These are phyloP conservation scores for Pollenia griseotomentosa DNA, from an alignment of 2,888 invertebrate genomes.

Conservation along the genomic window DNA sequence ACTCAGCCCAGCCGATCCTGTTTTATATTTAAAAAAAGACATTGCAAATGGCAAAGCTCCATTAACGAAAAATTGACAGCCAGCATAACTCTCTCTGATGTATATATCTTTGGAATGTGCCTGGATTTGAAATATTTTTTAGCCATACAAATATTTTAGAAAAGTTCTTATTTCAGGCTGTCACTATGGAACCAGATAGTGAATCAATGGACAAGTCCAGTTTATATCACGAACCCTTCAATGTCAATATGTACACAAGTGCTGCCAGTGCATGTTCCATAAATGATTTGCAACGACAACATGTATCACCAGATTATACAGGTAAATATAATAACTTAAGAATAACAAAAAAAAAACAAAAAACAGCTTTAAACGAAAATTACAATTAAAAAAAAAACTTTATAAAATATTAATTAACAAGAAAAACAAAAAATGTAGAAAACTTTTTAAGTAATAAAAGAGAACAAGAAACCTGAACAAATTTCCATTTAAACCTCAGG, in stretches of 20 bases:
- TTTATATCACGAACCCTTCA: slow-evolving; percentile 85
- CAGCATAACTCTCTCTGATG: no score
- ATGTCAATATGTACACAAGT: slow-evolving; percentile 84
- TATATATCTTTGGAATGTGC: no score
- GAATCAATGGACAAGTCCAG: slow-evolving; percentile 85
- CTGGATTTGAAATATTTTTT: neutral
- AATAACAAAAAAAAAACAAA: neutral
- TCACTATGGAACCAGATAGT: slow-evolving; percentile 82
- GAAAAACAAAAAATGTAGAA: neutral
- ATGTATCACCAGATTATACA: slow-evolving; percentile 86
- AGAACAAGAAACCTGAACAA: neutral
- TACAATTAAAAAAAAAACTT: slow-evolving; percentile 40
- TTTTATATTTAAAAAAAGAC: no score
- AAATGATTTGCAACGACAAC: slow-evolving; percentile 84
- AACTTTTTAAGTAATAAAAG: neutral
- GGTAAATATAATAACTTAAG: slow-evolving; percentile 82
- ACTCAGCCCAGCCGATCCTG: no score
- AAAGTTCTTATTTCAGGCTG: slow-evolving; percentile 72
- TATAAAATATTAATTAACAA: slow-evolving; percentile 56
- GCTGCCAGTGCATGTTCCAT: slow-evolving; percentile 84
- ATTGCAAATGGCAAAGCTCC: no score
- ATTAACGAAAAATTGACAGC: no score
- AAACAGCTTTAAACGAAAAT: slow-evolving; percentile 16
- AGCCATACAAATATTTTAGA: neutral
- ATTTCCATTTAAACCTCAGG: slow-evolving; percentile 14